A percentile compares a stretch with the other conserved stretches of the same genome.
phyloP scores from a whole-genome alignment of 2,797 vertebrate genomes.

The Telmatherina bonti region DNA sequence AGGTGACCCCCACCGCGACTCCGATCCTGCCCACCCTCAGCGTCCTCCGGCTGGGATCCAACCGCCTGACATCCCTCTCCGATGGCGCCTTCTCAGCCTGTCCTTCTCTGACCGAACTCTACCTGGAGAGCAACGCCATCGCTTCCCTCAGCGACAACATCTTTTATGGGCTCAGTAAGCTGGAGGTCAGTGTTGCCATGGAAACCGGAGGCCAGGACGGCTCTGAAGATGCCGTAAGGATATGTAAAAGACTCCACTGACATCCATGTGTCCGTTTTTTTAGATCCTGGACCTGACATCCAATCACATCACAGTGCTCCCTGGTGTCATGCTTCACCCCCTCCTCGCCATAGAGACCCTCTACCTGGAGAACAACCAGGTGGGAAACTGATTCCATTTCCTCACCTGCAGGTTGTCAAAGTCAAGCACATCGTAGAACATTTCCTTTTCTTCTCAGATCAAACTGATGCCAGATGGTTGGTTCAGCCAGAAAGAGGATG shows the following conservation, averaged over 20 bases:
- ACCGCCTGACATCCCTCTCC: constrained; percentile 58
- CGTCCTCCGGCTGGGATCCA: constrained; percentile 71
- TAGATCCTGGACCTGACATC: constrained; percentile 73
- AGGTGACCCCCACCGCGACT: constrained; percentile 20
- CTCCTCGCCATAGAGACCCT: constrained; percentile 69
- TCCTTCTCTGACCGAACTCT: constrained; percentile 67
- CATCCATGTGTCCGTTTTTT: background rate
- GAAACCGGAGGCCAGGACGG: background rate
- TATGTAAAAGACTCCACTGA: background rate
- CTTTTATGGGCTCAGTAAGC: constrained; percentile 69
- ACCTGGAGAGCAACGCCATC: constrained; percentile 74
- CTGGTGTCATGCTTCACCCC: constrained; percentile 62
- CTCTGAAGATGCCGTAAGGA: too few relatives aligned
- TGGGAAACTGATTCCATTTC: constrained; percentile 10
- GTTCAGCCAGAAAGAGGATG: constrained; percentile 67
- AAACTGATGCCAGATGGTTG: constrained; percentile 72
- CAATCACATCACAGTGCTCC: constrained; percentile 72
- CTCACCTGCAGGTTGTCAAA: too few relatives aligned
- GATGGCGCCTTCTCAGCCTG: constrained; percentile 61
- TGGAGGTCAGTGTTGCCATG: constrained; percentile 60
- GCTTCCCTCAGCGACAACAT: constrained; percentile 50
- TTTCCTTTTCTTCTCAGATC: constrained; percentile 43
- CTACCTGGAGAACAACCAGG: constrained; percentile 73
- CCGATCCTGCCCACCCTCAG: constrained; percentile 58
- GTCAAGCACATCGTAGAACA: background rate